Evolutionary conservation across 2,888 invertebrate genomes (phyloP).

Genomic region (Chouioia cunea): DNA sequence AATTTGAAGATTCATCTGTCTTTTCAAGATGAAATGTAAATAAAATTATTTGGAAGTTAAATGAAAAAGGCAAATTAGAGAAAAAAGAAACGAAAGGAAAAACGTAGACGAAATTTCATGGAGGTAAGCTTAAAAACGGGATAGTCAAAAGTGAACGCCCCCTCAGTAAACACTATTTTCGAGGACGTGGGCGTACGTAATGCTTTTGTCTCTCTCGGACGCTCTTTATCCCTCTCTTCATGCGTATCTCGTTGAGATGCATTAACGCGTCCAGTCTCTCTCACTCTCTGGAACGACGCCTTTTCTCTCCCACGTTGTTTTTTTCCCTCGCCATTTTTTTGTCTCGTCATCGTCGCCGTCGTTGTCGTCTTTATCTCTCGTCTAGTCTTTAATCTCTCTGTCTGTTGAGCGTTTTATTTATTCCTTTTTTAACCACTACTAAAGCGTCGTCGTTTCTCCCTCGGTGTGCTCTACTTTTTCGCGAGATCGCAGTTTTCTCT

Average conservation of each 20-base stretch:
- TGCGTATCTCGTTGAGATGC: constrained; percentile 30
- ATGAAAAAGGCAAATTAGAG: too few species aligned
- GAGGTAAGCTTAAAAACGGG: background rate
- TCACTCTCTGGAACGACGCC: background rate
- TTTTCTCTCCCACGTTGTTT: constrained; percentile 1
- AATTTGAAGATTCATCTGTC: too few species aligned
- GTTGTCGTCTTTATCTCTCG: constrained; percentile 15
- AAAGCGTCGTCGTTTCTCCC: background rate
- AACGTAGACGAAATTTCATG: too few species aligned
- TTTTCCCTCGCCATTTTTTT: constrained; percentile 8
- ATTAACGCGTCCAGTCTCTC: constrained; percentile 39
- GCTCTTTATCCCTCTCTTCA: background rate
- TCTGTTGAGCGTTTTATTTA: constrained; percentile 27
- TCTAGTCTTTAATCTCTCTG: constrained; percentile 37
- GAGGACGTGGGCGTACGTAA: constrained; percentile 9
- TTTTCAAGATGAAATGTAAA: too few species aligned
- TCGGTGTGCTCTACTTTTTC: constrained; percentile 13
- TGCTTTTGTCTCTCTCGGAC: background rate
- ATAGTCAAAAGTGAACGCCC: background rate
- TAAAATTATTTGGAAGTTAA: too few species aligned
- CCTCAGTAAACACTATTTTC: constrained; percentile 26
- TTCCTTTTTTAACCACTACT: constrained; percentile 30
- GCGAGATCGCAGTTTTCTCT: background rate
- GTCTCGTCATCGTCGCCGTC: background rate
- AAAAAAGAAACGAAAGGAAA: too few species aligned